Evolutionary conservation across 2,888 invertebrate species (phyloP).

Genomic region (Pseudanteris insignis): DNA sequence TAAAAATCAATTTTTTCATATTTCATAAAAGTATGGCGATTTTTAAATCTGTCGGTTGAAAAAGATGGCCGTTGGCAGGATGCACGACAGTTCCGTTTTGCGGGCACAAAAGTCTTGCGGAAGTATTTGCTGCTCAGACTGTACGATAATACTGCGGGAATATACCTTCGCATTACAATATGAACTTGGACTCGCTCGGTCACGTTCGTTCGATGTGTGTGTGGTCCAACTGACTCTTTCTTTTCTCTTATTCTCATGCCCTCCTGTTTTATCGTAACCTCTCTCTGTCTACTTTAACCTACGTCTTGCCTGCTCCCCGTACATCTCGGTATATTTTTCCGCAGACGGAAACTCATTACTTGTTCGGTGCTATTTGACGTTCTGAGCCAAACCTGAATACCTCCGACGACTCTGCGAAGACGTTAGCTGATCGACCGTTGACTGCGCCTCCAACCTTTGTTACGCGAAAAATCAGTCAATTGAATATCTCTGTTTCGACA

Average conservation of each 20-base stretch:
- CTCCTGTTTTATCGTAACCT: constrained; percentile 37
- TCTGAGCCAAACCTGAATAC: constrained; percentile 32
- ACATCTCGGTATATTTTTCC: constrained; percentile 45
- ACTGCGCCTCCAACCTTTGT: constrained; percentile 15
- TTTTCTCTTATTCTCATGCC: constrained; percentile 45
- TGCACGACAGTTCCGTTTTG: constrained; percentile 26
- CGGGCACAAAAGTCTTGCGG: constrained; percentile 49
- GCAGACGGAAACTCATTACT: constrained; percentile 58
- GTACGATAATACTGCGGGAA: constrained; percentile 60
- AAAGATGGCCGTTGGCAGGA: no score
- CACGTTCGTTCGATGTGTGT: constrained; percentile 64
- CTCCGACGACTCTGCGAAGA: constrained; percentile 16
- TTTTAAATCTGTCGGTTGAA: no score
- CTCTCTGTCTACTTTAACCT: constrained; percentile 41
- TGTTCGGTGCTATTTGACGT: constrained; percentile 47
- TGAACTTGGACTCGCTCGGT: constrained; percentile 63
- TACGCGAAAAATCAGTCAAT: constrained; percentile 9
- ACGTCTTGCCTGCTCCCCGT: constrained; percentile 30
- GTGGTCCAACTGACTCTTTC: constrained; percentile 60
- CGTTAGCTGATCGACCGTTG: constrained; percentile 16
- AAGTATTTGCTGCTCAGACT: constrained; percentile 59
- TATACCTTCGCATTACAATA: constrained; percentile 63
- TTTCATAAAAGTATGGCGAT: constrained; percentile 9
- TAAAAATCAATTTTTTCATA: no score
- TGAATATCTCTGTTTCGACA: constrained; percentile 2